These are phyloP conservation scores for Callipepla californica DNA, from an alignment of 2,113 vertebrate genomes.

Conservation along the genomic window DNA sequence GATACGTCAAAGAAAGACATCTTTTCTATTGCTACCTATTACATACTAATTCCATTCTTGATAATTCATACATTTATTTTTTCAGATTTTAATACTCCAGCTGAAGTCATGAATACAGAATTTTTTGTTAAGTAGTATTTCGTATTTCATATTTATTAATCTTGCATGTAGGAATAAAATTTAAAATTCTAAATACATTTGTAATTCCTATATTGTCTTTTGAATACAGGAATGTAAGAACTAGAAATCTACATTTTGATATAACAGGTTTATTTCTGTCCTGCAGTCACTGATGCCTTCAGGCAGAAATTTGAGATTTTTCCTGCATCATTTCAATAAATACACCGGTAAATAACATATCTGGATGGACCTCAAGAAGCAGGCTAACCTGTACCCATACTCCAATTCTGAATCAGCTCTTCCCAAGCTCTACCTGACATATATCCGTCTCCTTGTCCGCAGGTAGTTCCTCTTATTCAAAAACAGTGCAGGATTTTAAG, in stretches of 20 bases:
- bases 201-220: neutral
- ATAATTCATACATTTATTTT: neutral
- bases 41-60: neutral
- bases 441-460: neutral
- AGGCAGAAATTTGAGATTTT: neutral
- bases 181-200: neutral
- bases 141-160: neutral
- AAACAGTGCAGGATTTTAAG: neutral
- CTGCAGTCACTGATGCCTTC: neutral
- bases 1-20: neutral
- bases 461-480: neutral
- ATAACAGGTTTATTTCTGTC: neutral
- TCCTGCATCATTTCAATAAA: neutral
- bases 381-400: neutral
- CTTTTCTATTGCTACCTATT: neutral
- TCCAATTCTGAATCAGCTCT: neutral
- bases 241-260: neutral
- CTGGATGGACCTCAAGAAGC: neutral
- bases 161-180: neutral
- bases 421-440: neutral
- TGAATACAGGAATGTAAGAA: neutral
- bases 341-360: rapidly evolving
- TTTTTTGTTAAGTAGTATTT: neutral
- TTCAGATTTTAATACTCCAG: neutral
- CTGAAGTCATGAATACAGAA: neutral